A percentile compares a stretch with the other conserved stretches of the same genome.
Conservation (phyloP, 2,113 vertebrate species). For the Uropsilus gracilis region DNA sequence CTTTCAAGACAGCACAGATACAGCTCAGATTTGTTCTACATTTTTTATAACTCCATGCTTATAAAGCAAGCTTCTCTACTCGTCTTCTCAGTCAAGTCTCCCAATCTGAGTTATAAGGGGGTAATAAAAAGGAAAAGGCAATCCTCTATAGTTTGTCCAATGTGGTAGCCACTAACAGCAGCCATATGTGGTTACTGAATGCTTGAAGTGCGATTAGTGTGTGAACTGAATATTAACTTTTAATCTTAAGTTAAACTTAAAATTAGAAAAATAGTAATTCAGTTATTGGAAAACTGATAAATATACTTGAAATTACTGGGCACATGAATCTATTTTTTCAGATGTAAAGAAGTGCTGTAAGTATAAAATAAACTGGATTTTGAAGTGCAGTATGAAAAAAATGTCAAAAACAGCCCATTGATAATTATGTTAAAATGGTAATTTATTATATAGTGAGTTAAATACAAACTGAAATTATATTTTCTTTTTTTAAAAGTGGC, state of each 20-base stretch:
- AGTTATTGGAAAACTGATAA: too few relatives aligned
- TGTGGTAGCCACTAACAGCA: neutral
- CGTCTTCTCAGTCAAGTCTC: neutral
- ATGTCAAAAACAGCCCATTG: neutral
- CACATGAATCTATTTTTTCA: neutral
- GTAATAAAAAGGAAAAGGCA: neutral
- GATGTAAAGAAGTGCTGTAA: neutral
- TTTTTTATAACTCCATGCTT: neutral
- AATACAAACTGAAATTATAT: neutral
- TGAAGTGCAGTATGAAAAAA: slow-evolving; percentile 6
- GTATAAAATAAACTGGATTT: neutral
- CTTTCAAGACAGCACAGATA: neutral
- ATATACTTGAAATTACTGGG: neutral
- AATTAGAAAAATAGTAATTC: neutral
- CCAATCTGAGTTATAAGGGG: neutral
- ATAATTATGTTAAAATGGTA: slow-evolving; percentile 1
- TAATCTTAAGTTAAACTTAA: neutral
- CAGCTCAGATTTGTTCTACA: slow-evolving; percentile 1
- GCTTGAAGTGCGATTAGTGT: neutral
- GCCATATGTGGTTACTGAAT: neutral
- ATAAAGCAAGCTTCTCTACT: neutral
- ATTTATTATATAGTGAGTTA: neutral
- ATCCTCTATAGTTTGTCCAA: neutral
- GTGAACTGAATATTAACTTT: neutral
- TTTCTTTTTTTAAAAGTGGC: neutral